Percentiles rank a stretch among this genome's conserved stretches.
Evolutionary conservation across 2,888 invertebrate genomes (phyloP).

Genomic region (Heliconius charithonia): DNA sequence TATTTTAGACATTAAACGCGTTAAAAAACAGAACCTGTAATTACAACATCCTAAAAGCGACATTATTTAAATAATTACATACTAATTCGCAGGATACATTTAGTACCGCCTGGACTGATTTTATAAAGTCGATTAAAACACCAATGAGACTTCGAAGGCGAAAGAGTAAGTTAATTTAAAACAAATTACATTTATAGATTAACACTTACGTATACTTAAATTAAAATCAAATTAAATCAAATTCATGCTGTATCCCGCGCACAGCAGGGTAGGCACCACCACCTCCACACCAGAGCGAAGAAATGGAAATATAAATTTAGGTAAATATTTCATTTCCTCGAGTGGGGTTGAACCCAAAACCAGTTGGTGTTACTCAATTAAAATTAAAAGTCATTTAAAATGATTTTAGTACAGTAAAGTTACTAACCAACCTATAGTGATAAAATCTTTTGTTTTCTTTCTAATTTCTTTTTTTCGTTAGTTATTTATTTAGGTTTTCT

Average conservation of each 20-base stretch:
- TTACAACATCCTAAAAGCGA: not conserved
- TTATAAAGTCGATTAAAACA: conserved; percentile 53
- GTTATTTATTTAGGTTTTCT: no score
- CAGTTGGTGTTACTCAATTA: not conserved
- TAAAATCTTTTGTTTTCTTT: no score
- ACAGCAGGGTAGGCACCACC: no score
- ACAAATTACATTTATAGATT: not conserved
- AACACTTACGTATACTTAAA: no score
- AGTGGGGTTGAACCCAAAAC: no score
- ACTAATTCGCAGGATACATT: conserved; percentile 53
- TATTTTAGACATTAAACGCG: not conserved
- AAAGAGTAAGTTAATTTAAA: conserved; percentile 41
- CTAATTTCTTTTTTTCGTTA: no score
- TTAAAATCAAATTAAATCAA: no score
- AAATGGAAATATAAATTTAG: no score
- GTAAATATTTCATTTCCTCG: no score
- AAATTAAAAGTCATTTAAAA: not conserved
- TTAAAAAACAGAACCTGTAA: not conserved
- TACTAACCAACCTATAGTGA: not conserved
- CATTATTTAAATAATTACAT: not conserved
- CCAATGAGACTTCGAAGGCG: conserved; percentile 53
- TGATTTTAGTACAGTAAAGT: not conserved
- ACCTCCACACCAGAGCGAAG: no score
- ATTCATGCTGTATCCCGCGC: no score
- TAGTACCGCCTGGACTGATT: conserved; percentile 52